Base-by-base conservation (phyloP, 1,140 invertebrate genomes). In the Pissodes strobi region DNA sequence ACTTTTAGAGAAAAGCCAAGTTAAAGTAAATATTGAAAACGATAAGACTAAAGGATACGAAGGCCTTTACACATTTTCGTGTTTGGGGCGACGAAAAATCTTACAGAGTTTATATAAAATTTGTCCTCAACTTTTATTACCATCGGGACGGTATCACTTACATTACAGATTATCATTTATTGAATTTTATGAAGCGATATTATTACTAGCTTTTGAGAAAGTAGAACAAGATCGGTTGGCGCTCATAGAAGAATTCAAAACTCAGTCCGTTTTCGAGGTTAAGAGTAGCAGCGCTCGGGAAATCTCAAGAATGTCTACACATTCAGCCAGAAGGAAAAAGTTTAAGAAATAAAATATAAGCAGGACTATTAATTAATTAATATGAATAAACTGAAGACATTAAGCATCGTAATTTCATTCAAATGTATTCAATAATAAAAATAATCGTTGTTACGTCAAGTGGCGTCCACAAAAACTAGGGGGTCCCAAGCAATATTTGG, bases 311-410 rank as follows among this genome's bases (percentile, higher is more conserved):
- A 13, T 43, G n/a, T 43, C 39, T 9, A 10, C 10, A 19, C 39
- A 43, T 12, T 43, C 43, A 23, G n/a, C 1, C 12, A 46, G 21
- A 46, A 46, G 18, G 18, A 46, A 46, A 21, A 46, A 46, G 15
- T 46, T 90, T 84, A 71, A 77, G 89, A 30, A 88, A 88, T 30
- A 83, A 85, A 68, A n/a, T n/a, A n/a, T n/a, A n/a, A n/a, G n/a
- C n/a, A n/a, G n/a, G n/a, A n/a, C n/a, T n/a, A n/a, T n/a, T n/a
- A n/a, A n/a, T n/a, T n/a, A n/a, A n/a, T n/a, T n/a, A n/a, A n/a
- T n/a, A n/a, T n/a, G n/a, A n/a, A n/a, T n/a, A n/a, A n/a, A n/a
- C n/a, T n/a, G n/a, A n/a, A n/a, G n/a, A n/a, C n/a, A n/a, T n/a
- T n/a, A n/a, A n/a, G n/a, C n/a, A n/a, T n/a, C n/a, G n/a, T n/a